A percentile compares a stretch with the other conserved stretches of the same genome.
Evolutionary conservation across 2,113 vertebrate genomes (phyloP).

Genomic region (Pachycephala philippinensis): DNA sequence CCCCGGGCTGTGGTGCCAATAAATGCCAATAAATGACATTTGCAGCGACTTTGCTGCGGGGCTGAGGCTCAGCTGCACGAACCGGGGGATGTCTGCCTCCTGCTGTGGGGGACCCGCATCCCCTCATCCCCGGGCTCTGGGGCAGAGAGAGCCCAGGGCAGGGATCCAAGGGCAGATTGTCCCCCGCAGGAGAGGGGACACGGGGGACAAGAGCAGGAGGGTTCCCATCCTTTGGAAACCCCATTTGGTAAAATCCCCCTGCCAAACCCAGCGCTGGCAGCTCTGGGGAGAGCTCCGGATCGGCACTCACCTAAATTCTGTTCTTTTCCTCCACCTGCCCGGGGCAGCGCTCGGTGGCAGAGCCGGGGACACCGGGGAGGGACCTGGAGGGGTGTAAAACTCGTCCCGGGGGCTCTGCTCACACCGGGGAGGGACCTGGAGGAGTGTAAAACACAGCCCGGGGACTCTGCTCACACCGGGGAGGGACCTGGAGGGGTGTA

Average conservation of each 20-base stretch:
- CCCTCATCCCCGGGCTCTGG: rapidly evolving
- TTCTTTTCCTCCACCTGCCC: too few species aligned
- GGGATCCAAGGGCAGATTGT: not conserved
- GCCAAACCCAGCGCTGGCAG: not conserved
- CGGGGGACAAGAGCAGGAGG: not conserved
- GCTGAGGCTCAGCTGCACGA: not conserved
- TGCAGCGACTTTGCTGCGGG: rapidly evolving
- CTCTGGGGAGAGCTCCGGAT: not conserved
- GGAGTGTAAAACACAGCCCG: too few species aligned
- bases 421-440: not conserved
- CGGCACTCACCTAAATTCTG: not conserved
- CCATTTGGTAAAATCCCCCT: rapidly evolving
- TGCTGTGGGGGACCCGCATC: rapidly evolving
- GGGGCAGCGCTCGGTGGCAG: not conserved
- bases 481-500: too few species aligned
- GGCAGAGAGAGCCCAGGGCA: not conserved
- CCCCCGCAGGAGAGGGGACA: not conserved
- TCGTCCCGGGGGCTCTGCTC: not conserved
- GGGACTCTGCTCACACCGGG: too few species aligned
- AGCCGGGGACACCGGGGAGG: not conserved
- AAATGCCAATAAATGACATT: not conserved
- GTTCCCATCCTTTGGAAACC: not conserved
- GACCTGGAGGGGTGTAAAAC: not conserved
- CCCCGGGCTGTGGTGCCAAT: not conserved
- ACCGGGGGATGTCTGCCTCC: rapidly evolving